These are phyloP conservation scores for Magallana gigas DNA, from an alignment of 1,140 invertebrate genomes.

Conservation along the genomic window DNA sequence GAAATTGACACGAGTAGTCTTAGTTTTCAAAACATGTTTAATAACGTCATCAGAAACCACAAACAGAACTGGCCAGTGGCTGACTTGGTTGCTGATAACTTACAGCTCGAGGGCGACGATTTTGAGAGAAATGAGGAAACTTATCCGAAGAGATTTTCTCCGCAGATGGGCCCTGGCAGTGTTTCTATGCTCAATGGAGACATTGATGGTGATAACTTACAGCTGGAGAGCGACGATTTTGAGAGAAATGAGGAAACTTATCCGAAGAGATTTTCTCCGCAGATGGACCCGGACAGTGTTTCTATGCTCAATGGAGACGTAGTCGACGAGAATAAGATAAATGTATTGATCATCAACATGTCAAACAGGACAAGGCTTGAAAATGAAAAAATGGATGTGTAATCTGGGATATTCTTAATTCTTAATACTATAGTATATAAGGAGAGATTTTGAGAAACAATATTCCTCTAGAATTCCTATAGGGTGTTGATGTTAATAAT, in stretches of 20 bases:
- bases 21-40: slow-evolving; percentile 65
- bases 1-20: slow-evolving; percentile 62
- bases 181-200: not conserved
- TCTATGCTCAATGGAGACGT: not conserved
- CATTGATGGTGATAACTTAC: not conserved
- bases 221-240: not conserved
- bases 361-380: not conserved
- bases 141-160: not conserved
- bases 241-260: not conserved
- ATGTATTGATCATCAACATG: slow-evolving; percentile 2
- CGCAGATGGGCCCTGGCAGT: not conserved
- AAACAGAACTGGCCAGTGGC: slow-evolving; percentile 66
- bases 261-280: not conserved
- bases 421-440: too few relatives aligned
- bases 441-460: too few relatives aligned
- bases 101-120: not conserved
- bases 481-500: too few relatives aligned
- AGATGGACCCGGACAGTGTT: not conserved
- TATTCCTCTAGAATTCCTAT: too few relatives aligned
- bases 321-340: not conserved
- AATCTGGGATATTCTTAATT: too few relatives aligned
- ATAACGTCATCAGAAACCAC: slow-evolving; percentile 59
- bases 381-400: not conserved
- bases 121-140: not conserved
- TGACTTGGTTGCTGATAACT: slow-evolving; percentile 58